Base-by-base conservation (phyloP, 2,888 invertebrate genomes). In the Metallyticus violacea region DNA sequence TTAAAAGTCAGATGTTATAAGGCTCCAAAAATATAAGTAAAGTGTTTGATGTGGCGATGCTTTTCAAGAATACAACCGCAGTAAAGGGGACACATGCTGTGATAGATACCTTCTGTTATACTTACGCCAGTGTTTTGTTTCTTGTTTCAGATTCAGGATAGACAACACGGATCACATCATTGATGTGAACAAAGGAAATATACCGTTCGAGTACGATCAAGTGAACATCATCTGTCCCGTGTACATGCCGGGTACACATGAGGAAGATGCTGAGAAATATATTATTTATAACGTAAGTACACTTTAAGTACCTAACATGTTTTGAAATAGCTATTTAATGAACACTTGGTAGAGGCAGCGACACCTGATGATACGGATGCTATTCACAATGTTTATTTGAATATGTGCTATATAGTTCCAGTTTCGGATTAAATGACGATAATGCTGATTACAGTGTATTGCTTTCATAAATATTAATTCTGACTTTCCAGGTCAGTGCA, bases 161-260 rank as follows among this genome's bases (percentile, higher is more conserved):
- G 98, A 98, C 94, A 98, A 98, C 93, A 98, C 98, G 83, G 98
- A 98, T 93, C 98, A 98, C 92, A 97, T 98, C 92, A 98, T 98
- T 92, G 98, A 98, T 92, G 96, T 98, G 90, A 98, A 98, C 93
- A 96, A 97, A 93, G 97, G 97, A 89, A 98, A 98, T 92, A 95
- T 96, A 89, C 96, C 97, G 91, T 98, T 97, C 92, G 98, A 98
- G 92, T 98, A 97, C 92, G 98, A 98, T 92, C 98, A 98, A 93
- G 98, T 98, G 90, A 98, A 98, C 91, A 96, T 98, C 92, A 97
- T 98, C 91, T 98, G 98, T 93, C 98, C 98, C 85, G 97, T 97
- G 87, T 98, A 98, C 91, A 95, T 96, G 87, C 96, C 97, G 29
- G 97, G 96, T 87, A 97, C 97, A 84, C 96, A 95, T 90, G 96